Percentiles rank a stretch among this genome's conserved stretches.
Evolutionary conservation across 2,888 invertebrate species (phyloP).

Genomic region (Nephrotoma flavescens): DNA sequence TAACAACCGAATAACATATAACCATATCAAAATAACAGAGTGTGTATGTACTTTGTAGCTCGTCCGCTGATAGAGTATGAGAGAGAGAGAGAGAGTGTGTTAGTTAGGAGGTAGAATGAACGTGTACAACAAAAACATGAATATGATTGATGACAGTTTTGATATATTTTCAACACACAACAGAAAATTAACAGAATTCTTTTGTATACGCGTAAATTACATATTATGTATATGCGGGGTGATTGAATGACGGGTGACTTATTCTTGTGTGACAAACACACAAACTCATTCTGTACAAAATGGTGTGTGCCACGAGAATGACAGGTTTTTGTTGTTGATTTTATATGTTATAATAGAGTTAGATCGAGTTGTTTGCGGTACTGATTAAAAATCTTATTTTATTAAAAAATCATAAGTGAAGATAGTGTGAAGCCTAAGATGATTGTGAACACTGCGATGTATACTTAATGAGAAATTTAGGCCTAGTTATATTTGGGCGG

Average conservation of each 20-base stretch:
- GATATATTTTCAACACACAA: not conserved
- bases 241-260: not conserved
- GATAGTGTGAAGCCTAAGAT: too few species aligned
- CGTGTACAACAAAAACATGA: not conserved
- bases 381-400: too few species aligned
- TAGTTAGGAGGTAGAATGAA: not conserved
- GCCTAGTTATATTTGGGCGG: too few species aligned
- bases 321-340: not conserved
- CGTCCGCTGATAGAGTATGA: not conserved
- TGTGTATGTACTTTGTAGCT: not conserved
- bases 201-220: not conserved
- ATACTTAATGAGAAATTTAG: too few species aligned
- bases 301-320: not conserved
- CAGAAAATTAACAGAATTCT: not conserved
- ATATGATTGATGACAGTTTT: slow-evolving; percentile 3
- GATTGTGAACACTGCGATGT: too few species aligned
- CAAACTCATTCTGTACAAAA: not conserved
- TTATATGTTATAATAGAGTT: too few species aligned
- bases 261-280: not conserved
- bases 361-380: too few species aligned
- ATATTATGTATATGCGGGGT: not conserved
- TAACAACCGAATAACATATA: not conserved
- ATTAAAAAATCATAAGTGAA: too few species aligned
- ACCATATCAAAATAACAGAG: not conserved
- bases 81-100: not conserved